Base-by-base conservation (phyloP, 2,113 vertebrate genomes). In the Ellobius talpinus region DNA sequence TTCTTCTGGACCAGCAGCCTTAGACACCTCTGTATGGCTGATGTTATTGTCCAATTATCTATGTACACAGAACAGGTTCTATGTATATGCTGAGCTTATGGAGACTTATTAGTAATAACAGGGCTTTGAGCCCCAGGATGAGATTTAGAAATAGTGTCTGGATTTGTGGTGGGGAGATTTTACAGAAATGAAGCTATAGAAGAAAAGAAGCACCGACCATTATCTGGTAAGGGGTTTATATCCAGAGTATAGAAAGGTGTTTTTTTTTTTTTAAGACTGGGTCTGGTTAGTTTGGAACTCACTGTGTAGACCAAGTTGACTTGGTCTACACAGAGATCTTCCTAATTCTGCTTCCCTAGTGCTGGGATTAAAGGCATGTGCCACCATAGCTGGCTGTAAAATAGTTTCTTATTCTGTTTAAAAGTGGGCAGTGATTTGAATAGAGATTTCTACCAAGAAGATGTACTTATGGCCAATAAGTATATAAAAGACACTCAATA, bases 391-490 rank as follows among this genome's bases (percentile, higher is more conserved):
- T 63, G 81, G 12, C 81, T 63, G 7, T 63, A 39, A 29, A 42
- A 36, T 84, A 84, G 81, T 42, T 84, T 63, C n/a, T 84, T 26
- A 63, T 84, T 63, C 36, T 50, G 0, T 79, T 88, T 92, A 58
- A 95, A 95, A 96, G 61, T 11, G 21, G 45, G 19, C 70, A 94
- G 55, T 50, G 47, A 77, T 95, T 96, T 82, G 26, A 95, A 50
- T 58, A 85, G 68, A 61, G 14, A 88, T 92, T 93, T 91, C 42
- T 96, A 55, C 65, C 26, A 66, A 94, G 66, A 93, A 94, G 77
- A 36, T 33, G n/a, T 7, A 79, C 39, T 74, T 26, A 81, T 91
- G 50, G 4, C n/a, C 65, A 86, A 2, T 77, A 95, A 86, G 13
- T 23, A 87, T 55, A 26, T 88, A 29, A 58, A 94, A 65, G 58